Conservation (phyloP, 2,888 invertebrate species). For the Stictocephala bisonia region DNA sequence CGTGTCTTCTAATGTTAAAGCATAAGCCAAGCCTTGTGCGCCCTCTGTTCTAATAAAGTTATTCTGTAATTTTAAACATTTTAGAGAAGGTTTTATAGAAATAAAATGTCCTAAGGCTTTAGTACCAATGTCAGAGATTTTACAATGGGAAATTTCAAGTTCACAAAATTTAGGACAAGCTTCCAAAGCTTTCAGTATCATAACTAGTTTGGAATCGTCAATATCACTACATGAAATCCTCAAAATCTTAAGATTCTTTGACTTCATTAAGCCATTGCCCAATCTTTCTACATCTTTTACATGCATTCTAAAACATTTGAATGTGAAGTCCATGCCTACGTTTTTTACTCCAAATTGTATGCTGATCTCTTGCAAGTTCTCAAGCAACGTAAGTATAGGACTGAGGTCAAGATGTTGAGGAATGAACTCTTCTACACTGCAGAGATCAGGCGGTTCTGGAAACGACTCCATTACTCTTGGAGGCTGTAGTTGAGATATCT, state of each 20-base stretch:
- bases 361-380: constrained; percentile 41
- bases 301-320: constrained; percentile 37
- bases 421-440: constrained; percentile 24
- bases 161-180: not conserved
- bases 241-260: constrained; percentile 11
- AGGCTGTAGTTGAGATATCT: constrained; percentile 43
- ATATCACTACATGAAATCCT: constrained; percentile 41
- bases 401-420: constrained; percentile 43
- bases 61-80: constrained; percentile 39
- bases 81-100: constrained; percentile 8
- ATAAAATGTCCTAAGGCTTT: constrained; percentile 43
- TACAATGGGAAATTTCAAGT: constrained; percentile 47
- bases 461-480: constrained; percentile 24
- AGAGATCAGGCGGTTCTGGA: constrained; percentile 16
- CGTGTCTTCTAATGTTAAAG: constrained; percentile 8
- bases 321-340: constrained; percentile 36
- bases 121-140: constrained; percentile 42
- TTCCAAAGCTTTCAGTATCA: constrained; percentile 26
- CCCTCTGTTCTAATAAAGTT: constrained; percentile 44
- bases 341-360: constrained; percentile 44
- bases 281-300: constrained; percentile 38
- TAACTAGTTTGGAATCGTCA: constrained; percentile 35
- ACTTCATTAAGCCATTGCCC: constrained; percentile 7
- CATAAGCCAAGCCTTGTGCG: constrained; percentile 42
- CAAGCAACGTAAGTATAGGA: constrained; percentile 28